phyloP scores from a whole-genome alignment of 1,140 invertebrate species.

The Tachypleus tridentatus region DNA sequence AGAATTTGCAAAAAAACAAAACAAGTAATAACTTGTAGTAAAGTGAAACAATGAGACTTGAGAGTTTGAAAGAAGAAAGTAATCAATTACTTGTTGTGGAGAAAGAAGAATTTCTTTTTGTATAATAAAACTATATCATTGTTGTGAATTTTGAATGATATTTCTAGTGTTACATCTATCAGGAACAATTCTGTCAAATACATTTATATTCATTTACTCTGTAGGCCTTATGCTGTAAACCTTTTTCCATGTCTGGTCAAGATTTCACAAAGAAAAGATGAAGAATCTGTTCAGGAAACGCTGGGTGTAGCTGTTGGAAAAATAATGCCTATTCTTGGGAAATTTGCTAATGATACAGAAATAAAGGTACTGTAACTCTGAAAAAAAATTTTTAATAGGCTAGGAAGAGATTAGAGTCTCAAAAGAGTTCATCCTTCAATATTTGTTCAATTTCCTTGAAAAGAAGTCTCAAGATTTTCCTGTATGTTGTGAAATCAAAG shows the following conservation, averaged over 20 bases:
- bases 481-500: too few relatives aligned
- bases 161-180: neutral
- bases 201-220: conserved; percentile 11
- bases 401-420: too few relatives aligned
- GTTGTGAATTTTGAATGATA: neutral
- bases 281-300: conserved; percentile 60
- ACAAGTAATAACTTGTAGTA: too few relatives aligned
- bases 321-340: conserved; percentile 54
- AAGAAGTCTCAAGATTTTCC: too few relatives aligned
- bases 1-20: too few relatives aligned
- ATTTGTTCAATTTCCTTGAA: too few relatives aligned
- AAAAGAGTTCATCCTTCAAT: too few relatives aligned
- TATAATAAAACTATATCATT: neutral
- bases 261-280: conserved; percentile 48
- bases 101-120: too few relatives aligned
- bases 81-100: too few relatives aligned
- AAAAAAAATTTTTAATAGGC: too few relatives aligned
- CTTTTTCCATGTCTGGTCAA: conserved; percentile 53
- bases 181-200: neutral
- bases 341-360: conserved; percentile 59
- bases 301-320: conserved; percentile 50
- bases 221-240: conserved; percentile 56
- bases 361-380: conserved; percentile 42
- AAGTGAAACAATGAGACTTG: too few relatives aligned
- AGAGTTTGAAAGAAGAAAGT: too few relatives aligned